phyloP scores from a whole-genome alignment of 1,140 invertebrate species.

The Sitobion miscanthi region DNA sequence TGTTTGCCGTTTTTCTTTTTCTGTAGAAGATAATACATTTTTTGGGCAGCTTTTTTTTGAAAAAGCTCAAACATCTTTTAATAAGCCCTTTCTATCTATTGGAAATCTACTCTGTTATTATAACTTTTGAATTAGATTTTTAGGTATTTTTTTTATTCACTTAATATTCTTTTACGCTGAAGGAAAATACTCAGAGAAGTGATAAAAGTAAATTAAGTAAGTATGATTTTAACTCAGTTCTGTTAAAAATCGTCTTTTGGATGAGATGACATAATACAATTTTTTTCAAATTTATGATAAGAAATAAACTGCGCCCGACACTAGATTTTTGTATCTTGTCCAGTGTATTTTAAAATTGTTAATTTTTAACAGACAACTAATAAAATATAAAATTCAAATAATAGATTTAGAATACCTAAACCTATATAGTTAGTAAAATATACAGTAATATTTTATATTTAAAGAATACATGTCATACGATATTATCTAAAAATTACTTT shows the following conservation, averaged over 20 bases:
- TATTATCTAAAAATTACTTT: slow-evolving; percentile 8
- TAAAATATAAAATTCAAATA: neutral
- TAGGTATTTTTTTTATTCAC: neutral
- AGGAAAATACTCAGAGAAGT: neutral
- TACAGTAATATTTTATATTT: neutral
- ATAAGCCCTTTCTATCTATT: no score
- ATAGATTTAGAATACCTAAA: neutral
- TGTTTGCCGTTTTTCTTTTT: no score
- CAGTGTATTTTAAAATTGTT: neutral
- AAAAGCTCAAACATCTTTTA: no score
- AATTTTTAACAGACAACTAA: neutral
- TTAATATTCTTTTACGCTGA: neutral
- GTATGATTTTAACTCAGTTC: neutral
- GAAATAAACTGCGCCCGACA: neutral
- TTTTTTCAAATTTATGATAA: no score
- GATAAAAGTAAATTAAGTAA: neutral
- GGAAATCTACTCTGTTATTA: no score
- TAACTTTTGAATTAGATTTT: neutral
- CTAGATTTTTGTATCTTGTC: neutral
- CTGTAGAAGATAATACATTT: no score
- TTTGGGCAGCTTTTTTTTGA: no score
- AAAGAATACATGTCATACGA: neutral
- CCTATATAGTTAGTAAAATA: neutral
- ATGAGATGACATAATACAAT: neutral
- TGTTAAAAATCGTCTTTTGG: neutral